A percentile compares a stretch with the other conserved stretches of the same genome.
Evolutionary conservation across 2,888 invertebrate genomes (phyloP).

Genomic region (Acanthosoma haemorrhoidale): DNA sequence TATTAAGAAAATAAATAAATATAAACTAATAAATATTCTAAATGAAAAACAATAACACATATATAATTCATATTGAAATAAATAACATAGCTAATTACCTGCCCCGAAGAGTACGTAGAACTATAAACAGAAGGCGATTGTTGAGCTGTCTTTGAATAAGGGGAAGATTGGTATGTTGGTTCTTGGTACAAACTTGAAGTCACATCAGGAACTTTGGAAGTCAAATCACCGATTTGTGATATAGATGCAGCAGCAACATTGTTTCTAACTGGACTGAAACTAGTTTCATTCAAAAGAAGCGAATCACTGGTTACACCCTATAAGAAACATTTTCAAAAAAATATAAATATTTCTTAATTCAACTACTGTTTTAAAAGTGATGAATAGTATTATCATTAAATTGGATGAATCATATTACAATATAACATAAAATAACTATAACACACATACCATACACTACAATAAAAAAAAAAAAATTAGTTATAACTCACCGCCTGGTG

Average conservation of each 20-base stretch:
- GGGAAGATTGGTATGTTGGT: constrained; percentile 26
- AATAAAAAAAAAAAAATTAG: neutral
- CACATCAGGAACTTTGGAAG: constrained; percentile 34
- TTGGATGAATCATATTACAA: no score
- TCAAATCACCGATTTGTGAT: constrained; percentile 29
- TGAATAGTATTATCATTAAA: no score
- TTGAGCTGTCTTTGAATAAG: constrained; percentile 30
- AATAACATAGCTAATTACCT: constrained; percentile 7
- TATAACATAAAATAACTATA: neutral
- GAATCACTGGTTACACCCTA: constrained; percentile 29
- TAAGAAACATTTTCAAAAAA: neutral
- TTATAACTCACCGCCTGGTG: constrained; percentile 21
- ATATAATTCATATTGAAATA: no score
- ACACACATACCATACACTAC: neutral
- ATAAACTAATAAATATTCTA: no score
- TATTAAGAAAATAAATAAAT: no score
- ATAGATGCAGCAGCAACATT: constrained; percentile 27
- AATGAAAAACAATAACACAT: no score
- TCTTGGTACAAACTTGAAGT: constrained; percentile 35
- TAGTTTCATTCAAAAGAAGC: constrained; percentile 31
- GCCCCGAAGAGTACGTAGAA: constrained; percentile 29
- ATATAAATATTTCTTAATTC: no score
- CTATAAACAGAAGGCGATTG: constrained; percentile 32
- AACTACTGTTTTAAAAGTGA: no score
- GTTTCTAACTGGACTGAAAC: constrained; percentile 33